Evolutionary conservation across 2,888 invertebrate genomes (phyloP), one percentile per base, ranked within the genome.

Genomic region (Cataglyphis altisquamis): DNA sequence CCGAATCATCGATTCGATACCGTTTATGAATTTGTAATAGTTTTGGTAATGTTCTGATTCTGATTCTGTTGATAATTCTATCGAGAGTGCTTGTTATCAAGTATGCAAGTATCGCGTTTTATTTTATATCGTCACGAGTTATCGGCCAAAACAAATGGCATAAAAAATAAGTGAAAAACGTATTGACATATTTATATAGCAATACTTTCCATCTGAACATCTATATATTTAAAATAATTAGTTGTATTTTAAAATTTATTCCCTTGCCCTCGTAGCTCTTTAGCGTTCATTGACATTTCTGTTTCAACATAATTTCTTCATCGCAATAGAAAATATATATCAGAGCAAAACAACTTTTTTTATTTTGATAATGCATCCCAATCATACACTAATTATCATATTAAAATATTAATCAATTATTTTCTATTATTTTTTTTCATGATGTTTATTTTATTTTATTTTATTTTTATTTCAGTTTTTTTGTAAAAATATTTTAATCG

Each of bases 11-110:
- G 45, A 45, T 74, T 74, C 21, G 32, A 64, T 36, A 63, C 45
- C 73, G 63, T 64, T 74, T 74, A 45, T 45, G 32, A 74, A 74
- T 64, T 21, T 9, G 5, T 48, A 64, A 63, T 64, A 52, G 8
- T 52, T 2, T 8, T 41, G 62, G 15, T 63, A 48, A 74, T 48
- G 25, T 25, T 25, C 25, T 25, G 25, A 25, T 25, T 25, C 25
- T 25, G 3, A n/a, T 18, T 6, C 21, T 21, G 9, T 32, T 62
- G 18, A 29, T 15, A 60, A 45, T 62, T 41, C 32, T 15, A n/a
- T 52, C 21, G 15, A 9, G 32, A 73, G 41, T 39, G 10, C 39
- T 57, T 29, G 29, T n/a, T 41, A 1, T 60, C 29, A 15, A 15
- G 8, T 9, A 12, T 21, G 18, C 25, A 8, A 3, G 10, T 8